Evolutionary conservation across 2,113 vertebrate genomes (phyloP).

Genomic region (Halichoeres trimaculatus): DNA sequence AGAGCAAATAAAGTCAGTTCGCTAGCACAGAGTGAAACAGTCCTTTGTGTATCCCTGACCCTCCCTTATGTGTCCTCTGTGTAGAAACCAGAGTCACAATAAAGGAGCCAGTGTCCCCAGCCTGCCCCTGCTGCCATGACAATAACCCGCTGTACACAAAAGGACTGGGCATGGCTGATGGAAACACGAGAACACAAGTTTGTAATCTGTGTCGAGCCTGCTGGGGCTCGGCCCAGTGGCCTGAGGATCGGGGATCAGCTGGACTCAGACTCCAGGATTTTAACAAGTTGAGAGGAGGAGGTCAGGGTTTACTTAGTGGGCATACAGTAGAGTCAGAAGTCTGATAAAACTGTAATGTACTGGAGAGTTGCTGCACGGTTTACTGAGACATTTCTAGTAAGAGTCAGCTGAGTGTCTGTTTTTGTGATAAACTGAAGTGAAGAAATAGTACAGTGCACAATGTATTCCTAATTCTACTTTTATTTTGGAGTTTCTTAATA

Average conservation of each 20-base stretch:
- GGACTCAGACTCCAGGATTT: background rate
- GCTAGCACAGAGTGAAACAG: constrained; percentile 50
- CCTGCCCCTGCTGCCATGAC: constrained; percentile 70
- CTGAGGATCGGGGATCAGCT: constrained; percentile 8
- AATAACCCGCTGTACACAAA: constrained; percentile 57
- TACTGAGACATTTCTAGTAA: constrained; percentile 3
- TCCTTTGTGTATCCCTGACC: constrained; percentile 63
- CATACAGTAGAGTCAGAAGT: background rate
- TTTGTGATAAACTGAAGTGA: too few relatives aligned
- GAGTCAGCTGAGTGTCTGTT: too few relatives aligned
- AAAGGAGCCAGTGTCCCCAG: constrained; percentile 74
- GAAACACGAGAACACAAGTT: constrained; percentile 56
- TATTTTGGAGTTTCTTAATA: too few relatives aligned
- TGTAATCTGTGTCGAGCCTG: constrained; percentile 51
- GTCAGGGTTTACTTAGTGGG: background rate
- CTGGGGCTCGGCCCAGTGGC: constrained; percentile 29
- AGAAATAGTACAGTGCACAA: too few relatives aligned
- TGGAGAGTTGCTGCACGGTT: background rate
- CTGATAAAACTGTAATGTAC: background rate
- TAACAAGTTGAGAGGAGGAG: constrained; percentile 20
- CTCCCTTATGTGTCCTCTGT: constrained; percentile 56
- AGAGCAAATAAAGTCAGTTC: constrained; percentile 47
- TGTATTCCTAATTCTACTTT: too few relatives aligned
- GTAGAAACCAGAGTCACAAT: constrained; percentile 68
- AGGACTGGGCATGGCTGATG: constrained; percentile 43